These are phyloP conservation scores for Miltochrista miniata DNA, from an alignment of 2,888 invertebrate genomes.

Conservation along the genomic window DNA sequence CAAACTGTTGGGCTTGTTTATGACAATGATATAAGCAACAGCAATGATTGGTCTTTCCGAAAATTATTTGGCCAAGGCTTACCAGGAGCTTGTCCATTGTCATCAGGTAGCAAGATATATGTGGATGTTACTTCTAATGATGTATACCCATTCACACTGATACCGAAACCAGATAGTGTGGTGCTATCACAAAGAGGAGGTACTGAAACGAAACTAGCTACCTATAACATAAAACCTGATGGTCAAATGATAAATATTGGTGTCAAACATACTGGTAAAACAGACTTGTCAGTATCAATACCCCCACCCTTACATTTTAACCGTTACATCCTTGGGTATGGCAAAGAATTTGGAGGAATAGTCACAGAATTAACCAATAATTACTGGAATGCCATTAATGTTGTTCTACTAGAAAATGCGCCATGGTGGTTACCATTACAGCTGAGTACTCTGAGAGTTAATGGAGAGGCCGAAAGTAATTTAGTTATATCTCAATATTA, in stretches of 20 bases:
- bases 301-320: conserved; percentile 90
- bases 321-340: conserved; percentile 93
- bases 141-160: conserved; percentile 85
- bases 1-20: conserved; percentile 95
- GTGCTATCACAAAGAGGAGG: conserved; percentile 87
- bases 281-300: conserved; percentile 76
- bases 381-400: conserved; percentile 88
- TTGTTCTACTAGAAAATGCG: conserved; percentile 94
- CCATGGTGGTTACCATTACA: conserved; percentile 96
- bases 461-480: conserved; percentile 84
- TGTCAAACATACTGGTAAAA: conserved; percentile 78
- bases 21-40: conserved; percentile 87
- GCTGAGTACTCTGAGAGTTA: conserved; percentile 92
- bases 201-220: conserved; percentile 85
- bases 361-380: conserved; percentile 93
- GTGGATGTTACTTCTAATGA: conserved; percentile 89
- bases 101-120: conserved; percentile 90
- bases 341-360: conserved; percentile 95
- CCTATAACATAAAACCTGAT: conserved; percentile 86
- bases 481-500: conserved; percentile 80
- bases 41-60: conserved; percentile 92
- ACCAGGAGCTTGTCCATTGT: conserved; percentile 91
- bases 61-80: conserved; percentile 94
- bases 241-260: conserved; percentile 88
- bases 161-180: conserved; percentile 84